Evolutionary conservation across 2,113 vertebrate genomes (phyloP).

Genomic region (Climacteris rufus): DNA sequence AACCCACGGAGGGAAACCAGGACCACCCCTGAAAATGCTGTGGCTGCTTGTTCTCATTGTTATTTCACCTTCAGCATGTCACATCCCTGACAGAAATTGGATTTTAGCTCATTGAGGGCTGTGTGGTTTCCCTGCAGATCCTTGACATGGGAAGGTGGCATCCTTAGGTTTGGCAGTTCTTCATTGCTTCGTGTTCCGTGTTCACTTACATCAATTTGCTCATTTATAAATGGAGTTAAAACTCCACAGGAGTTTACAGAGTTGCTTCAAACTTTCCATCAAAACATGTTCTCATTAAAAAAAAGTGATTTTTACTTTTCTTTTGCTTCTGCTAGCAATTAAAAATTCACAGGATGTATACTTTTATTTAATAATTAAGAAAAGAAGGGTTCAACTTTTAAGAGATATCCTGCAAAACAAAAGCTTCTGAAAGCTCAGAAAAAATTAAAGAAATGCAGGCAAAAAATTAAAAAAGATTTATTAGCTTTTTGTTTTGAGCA

Average conservation of each 20-base stretch:
- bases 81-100: not conserved
- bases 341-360: not conserved
- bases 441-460: not conserved
- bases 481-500: not conserved
- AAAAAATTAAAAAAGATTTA: not conserved
- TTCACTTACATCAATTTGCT: not conserved
- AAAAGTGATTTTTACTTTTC: not conserved
- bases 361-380: not conserved
- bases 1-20: not conserved
- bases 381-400: not conserved
- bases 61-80: not conserved
- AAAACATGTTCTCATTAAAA: not conserved
- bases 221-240: not conserved
- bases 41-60: not conserved
- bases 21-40: rapidly evolving
- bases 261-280: not conserved
- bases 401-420: not conserved
- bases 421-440: not conserved
- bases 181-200: not conserved
- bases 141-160: not conserved
- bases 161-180: not conserved
- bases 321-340: not conserved
- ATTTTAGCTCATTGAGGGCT: not conserved
- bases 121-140: not conserved
- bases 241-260: not conserved